phyloP scores from a whole-genome alignment of 1,140 invertebrate species.

The Saccostrea cuccullata region DNA sequence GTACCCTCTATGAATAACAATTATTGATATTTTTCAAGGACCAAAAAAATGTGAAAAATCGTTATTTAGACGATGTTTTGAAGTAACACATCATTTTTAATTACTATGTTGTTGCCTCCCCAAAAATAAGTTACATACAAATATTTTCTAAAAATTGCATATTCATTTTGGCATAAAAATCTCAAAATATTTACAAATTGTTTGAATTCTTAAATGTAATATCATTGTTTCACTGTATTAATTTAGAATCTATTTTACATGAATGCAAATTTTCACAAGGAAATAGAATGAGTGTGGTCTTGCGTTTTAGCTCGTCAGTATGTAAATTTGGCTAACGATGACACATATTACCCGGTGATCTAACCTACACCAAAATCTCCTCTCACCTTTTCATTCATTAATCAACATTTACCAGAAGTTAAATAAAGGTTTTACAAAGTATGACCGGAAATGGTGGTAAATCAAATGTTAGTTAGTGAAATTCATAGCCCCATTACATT shows the following conservation, averaged over 20 bases:
- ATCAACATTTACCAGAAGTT: not conserved
- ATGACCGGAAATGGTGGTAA: slow-evolving; percentile 11
- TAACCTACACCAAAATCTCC: not conserved
- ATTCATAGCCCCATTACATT: not conserved
- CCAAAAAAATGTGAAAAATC: too few relatives aligned
- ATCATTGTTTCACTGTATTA: not conserved
- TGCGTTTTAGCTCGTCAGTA: not conserved
- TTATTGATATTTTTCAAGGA: too few relatives aligned
- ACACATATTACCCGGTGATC: not conserved
- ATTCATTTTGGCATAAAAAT: not conserved
- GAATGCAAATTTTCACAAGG: not conserved
- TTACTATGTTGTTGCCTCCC: not conserved
- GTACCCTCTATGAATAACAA: too few relatives aligned
- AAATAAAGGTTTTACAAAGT: slow-evolving; percentile 5
- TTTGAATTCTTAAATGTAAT: not conserved
- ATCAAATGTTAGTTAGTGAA: not conserved
- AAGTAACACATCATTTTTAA: not conserved
- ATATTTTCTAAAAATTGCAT: not conserved
- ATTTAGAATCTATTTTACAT: not conserved
- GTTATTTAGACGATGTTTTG: too few relatives aligned
- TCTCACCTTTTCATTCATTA: not conserved
- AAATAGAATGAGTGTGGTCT: not conserved
- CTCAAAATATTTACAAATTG: not conserved
- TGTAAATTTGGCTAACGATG: not conserved
- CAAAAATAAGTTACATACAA: not conserved